Conservation (phyloP, 2,113 vertebrate genomes). For the Suricata suricatta region DNA sequence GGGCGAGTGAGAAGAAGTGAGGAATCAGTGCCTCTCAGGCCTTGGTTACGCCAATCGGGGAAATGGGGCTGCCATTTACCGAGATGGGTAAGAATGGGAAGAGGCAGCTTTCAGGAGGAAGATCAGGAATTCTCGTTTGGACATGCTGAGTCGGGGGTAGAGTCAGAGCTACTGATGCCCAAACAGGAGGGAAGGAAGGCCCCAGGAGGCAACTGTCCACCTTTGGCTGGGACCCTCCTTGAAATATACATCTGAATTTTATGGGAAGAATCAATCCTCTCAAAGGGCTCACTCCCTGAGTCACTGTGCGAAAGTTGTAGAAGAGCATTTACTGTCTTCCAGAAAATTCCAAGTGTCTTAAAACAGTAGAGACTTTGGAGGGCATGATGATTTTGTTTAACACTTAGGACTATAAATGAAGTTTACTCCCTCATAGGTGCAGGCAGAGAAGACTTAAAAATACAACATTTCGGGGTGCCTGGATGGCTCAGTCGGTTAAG, state of each 20-base stretch:
- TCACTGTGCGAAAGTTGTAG: accelerated
- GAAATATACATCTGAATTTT: not conserved
- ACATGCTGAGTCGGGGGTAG: accelerated
- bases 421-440: not conserved
- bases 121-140: too few species aligned
- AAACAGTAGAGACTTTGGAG: not conserved
- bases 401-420: not conserved
- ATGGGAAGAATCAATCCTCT: not conserved
- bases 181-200: too few species aligned
- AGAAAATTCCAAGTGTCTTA: not conserved
- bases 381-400: not conserved
- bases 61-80: not conserved
- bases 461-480: not conserved
- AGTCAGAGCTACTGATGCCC: not conserved
- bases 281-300: not conserved
- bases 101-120: not conserved
- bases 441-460: not conserved
- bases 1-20: not conserved
- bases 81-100: not conserved
- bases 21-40: accelerated
- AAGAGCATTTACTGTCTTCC: accelerated
- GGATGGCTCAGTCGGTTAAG: too few species aligned
- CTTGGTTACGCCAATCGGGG: not conserved
- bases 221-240: not conserved
- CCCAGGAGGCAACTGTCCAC: not conserved